phyloP scores from a whole-genome alignment of 30 jellyfish, hydroid and myxozoan species.

The Catostylus mosaicus region DNA sequence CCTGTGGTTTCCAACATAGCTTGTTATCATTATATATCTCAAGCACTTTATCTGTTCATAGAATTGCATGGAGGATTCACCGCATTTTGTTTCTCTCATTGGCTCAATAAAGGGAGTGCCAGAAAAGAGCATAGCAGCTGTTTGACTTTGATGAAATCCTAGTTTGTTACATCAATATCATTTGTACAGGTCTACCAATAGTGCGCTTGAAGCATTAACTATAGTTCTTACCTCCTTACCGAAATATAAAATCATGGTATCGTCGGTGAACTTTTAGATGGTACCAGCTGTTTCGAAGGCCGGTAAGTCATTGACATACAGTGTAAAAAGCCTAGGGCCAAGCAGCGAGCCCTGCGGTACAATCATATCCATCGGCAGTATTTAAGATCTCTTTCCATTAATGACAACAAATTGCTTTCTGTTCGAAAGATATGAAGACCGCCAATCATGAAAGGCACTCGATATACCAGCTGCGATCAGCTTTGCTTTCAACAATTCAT shows the following conservation, averaged over 20 bases:
- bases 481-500: slow-evolving; percentile 26
- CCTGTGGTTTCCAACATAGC: slow-evolving; percentile 48
- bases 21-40: slow-evolving; percentile 45
- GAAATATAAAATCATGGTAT: slow-evolving; percentile 33
- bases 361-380: slow-evolving; percentile 7
- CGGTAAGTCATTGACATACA: slow-evolving; percentile 48
- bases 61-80: slow-evolving; percentile 43
- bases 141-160: slow-evolving; percentile 47
- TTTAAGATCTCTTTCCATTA: slow-evolving; percentile 28
- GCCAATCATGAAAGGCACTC: slow-evolving; percentile 43
- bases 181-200: slow-evolving; percentile 5
- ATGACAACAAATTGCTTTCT: slow-evolving; percentile 40
- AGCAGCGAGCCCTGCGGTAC: slow-evolving; percentile 57
- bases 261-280: slow-evolving; percentile 55
- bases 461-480: slow-evolving; percentile 28
- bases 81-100: slow-evolving; percentile 36
- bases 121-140: slow-evolving; percentile 52
- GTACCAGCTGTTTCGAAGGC: slow-evolving; percentile 8
- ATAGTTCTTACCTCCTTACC: slow-evolving; percentile 35
- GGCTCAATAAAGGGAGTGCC: slow-evolving; percentile 61
- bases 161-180: slow-evolving; percentile 57
- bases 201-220: slow-evolving; percentile 17
- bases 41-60: slow-evolving; percentile 39
- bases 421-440: slow-evolving; percentile 26
- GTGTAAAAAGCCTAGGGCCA: slow-evolving; percentile 48